These are phyloP conservation scores for Hormaphis cornu DNA, from an alignment of 1,140 invertebrate species.

Conservation along the genomic window DNA sequence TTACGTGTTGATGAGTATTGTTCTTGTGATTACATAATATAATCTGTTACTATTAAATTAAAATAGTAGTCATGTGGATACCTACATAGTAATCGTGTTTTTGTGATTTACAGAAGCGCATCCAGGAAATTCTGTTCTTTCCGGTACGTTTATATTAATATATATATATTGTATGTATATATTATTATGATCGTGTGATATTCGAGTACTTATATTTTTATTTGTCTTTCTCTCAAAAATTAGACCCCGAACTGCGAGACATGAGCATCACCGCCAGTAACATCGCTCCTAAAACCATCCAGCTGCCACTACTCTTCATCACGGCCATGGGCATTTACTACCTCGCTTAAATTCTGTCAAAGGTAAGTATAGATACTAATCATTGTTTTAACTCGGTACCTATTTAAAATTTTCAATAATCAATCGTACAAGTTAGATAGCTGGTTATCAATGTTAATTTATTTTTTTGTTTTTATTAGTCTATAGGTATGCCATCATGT, in stretches of 20 bases:
- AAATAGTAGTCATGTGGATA: too few relatives aligned
- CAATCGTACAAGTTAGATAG: too few relatives aligned
- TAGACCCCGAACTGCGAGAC: slow-evolving; percentile 18
- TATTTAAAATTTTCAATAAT: too few relatives aligned
- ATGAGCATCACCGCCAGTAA: slow-evolving; percentile 18
- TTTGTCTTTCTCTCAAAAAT: not conserved
- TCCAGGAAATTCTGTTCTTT: slow-evolving; percentile 2
- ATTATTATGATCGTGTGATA: not conserved
- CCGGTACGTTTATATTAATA: too few relatives aligned
- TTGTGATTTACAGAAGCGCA: not conserved
- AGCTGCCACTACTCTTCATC: not conserved
- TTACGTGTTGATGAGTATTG: too few relatives aligned
- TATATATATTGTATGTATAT: too few relatives aligned
- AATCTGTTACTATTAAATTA: not conserved
- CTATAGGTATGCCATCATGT: too few relatives aligned
- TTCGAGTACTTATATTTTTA: not conserved
- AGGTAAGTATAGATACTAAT: not conserved
- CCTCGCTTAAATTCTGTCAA: slow-evolving; percentile 7
- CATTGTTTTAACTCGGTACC: too few relatives aligned
- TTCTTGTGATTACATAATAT: too few relatives aligned
- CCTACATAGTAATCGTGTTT: too few relatives aligned
- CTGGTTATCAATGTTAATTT: too few relatives aligned
- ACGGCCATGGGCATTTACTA: not conserved
- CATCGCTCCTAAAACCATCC: not conserved
- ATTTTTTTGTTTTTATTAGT: too few relatives aligned